Base-by-base conservation (phyloP, 2,888 invertebrate genomes). In the Acanthosepion lycidas region DNA sequence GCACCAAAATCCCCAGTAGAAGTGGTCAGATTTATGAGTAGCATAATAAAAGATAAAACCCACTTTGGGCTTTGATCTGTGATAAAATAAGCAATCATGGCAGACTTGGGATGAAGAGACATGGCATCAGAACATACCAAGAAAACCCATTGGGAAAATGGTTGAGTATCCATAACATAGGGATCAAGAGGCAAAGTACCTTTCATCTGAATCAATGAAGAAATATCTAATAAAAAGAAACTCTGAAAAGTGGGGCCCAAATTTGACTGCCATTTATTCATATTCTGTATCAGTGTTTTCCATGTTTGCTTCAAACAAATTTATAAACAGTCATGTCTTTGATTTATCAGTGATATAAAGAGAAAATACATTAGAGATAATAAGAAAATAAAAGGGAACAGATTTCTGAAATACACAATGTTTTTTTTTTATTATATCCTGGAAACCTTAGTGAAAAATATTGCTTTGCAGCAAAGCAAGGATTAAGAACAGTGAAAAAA, bases 141-240 rank as follows among this genome's bases (percentile, higher is more conserved):
- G 78, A 33, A 15, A 33, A n/a, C n/a, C 78, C n/a, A 78, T 9
- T 33, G 78, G 78, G 78, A 78, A 78, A n/a, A 78, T 33, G n/a
- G 78, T 2, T n/a, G 78, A 33, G n/a, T 78, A 78, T 9, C 4
- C 78, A n/a, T n/a, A 78, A n/a, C 78, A n/a, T 15, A n/a, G n/a
- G n/a, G n/a, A n/a, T 78, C 78, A 78, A 78, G 78, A 78, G n/a
- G n/a, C n/a, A 78, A 78, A 78, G n/a, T 78, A 78, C n/a, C 78
- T n/a, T 78, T 78, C 78, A 78, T 78, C n/a, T 78, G 78, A 33
- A 3, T 78, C 78, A n/a, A 78, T 78, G 15, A 33, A 78, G 78
- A 33, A 78, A 78, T 78, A 78, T n/a, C n/a, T n/a, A 78, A 15
- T n/a, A n/a, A 4, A 78, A 78, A 78, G 15, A n/a, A 15, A n/a